Base-by-base conservation (phyloP, 2,797 vertebrate genomes). In the Vespertilio murinus region DNA sequence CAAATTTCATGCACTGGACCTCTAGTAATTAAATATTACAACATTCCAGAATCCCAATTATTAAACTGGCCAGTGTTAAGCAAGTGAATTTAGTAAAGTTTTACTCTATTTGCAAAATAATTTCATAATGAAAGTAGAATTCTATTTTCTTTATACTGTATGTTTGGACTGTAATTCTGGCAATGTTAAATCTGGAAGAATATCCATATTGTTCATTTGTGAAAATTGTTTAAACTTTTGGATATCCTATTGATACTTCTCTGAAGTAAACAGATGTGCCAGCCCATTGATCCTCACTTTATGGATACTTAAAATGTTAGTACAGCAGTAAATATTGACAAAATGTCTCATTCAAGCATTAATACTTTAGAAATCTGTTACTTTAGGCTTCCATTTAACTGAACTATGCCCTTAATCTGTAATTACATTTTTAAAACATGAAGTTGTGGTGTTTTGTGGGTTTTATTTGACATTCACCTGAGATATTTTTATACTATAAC, bases 51-150 rank as follows among this genome's bases (percentile, higher is more conserved):
- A 84, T 90, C 89, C 35, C 23, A 92, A 28, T 83, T 80, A 47
- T 30, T 83, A 65, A 87, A 82, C 38, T 88, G n/a, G 11, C 42
- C 77, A 83, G 69, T 9, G 87, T 93, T 33, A 59, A 82, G 45
- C 7, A 92, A 83, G 20, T 94, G 25, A 23, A 82, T 79, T 96
- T 79, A 69, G 59, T 91, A 86, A 91, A 67, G 61, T 85, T 82
- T 94, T 70, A 88, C 8, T 95, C 23, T 56, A 82, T 82, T 88
- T 88, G 54, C 33, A 90, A 92, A 78, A 94, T 92, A 90, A 91
- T 83, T 78, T 86, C 8, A 83, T 65, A 73, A 74, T 73, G 40
- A 77, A 92, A 80, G 35, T 93, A 73, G 35, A 74, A 30, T 59
- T 83, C 23, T 79, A 59, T 49, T 91, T 75, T 90, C 61, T 80